Evolutionary conservation across 2,113 vertebrate genomes (phyloP), one percentile per base, ranked within the genome.

Genomic region (Scomber colias): DNA sequence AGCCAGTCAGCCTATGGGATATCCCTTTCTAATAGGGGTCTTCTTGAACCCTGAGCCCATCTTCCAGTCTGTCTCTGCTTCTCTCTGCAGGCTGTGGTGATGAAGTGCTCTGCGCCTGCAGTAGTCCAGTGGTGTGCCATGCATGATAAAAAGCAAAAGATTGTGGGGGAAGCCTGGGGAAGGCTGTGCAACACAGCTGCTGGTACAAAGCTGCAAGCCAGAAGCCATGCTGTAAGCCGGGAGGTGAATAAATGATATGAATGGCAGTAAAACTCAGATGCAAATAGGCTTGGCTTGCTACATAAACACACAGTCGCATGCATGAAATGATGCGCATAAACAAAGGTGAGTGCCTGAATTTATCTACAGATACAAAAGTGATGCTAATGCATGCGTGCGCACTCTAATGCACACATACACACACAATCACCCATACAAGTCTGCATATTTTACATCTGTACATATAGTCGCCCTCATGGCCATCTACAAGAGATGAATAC

Each of bases 91-190:
- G 87, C 84, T 74, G 82, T 65, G 71, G 83, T 90, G 90, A 93
- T 92, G 90, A 92, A 93, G 87, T 91, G 86, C 81, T 89, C 73
- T 71, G 76, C 16, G 78, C 88, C 85, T 91, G 79, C 89, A 89
- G 85, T 82, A 63, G 85, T 91, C 83, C 90, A 83, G 84, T 53
- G 5, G 82, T 90, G 92, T 87, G 90, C 80, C 73, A 14, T 89
- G 92, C 92, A 93, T 94, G 89, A 92, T 90, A 92, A 94, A 92
- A 70, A 89, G 93, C 35, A 24, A 67, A 71, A 44, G 70, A 76
- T 74, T 73, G 89, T 55, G 35, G 65, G 85, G 71, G 77, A 79
- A 78, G 85, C 84, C 72, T 74, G 65, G 60, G 71, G 77, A 88
- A 75, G 73, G 80, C 74, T 85, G 82, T 66, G 82, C 79, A 72